A percentile compares a stretch with the other conserved stretches of the same genome.
Evolutionary conservation across 1,140 invertebrate species (phyloP).

Genomic region (Drosophila subobscura): DNA sequence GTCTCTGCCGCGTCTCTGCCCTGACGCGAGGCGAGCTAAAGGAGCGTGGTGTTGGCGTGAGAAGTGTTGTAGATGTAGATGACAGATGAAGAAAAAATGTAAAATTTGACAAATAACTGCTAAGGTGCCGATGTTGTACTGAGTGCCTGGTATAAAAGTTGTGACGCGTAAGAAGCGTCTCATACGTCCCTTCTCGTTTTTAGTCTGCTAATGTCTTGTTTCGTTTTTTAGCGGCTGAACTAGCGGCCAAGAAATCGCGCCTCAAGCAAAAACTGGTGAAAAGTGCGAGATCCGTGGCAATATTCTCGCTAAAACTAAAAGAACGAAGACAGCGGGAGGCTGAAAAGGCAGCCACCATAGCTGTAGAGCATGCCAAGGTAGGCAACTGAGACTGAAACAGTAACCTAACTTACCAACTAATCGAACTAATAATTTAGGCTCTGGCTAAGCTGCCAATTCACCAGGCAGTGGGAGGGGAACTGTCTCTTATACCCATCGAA

Average conservation of each 20-base stretch:
- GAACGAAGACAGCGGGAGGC: slow-evolving; percentile 90
- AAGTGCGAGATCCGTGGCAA: slow-evolving; percentile 91
- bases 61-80: too few species aligned
- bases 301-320: slow-evolving; percentile 91
- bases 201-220: neutral
- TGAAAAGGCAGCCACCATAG: slow-evolving; percentile 85
- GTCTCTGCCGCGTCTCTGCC: too few species aligned
- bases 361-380: slow-evolving; percentile 83
- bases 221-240: slow-evolving; percentile 83
- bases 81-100: too few species aligned
- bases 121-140: too few species aligned
- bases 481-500: slow-evolving; percentile 92
- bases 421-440: slow-evolving; percentile 44
- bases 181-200: too few species aligned
- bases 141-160: too few species aligned
- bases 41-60: too few species aligned
- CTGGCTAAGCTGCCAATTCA: slow-evolving; percentile 76
- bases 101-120: too few species aligned
- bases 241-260: slow-evolving; percentile 88
- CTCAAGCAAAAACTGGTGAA: slow-evolving; percentile 87
- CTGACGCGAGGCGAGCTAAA: too few species aligned
- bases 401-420: neutral
- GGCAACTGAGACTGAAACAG: neutral
- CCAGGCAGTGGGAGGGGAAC: slow-evolving; percentile 87
- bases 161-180: too few species aligned